Base-by-base conservation (phyloP, 2,888 invertebrate genomes). In the Neoaliturus tenellus region DNA sequence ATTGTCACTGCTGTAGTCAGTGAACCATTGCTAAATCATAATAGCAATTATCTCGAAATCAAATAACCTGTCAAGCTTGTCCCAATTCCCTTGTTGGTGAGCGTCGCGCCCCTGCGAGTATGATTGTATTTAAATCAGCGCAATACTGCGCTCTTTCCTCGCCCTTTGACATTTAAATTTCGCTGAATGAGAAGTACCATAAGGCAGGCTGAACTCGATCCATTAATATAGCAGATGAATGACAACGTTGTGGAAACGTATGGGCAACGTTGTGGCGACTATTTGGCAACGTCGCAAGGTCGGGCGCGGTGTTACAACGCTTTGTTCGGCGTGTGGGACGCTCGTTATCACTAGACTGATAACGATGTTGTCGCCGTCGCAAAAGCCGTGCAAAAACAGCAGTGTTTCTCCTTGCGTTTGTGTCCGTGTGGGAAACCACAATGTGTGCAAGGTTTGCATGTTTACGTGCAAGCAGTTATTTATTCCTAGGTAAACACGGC, bases 131-230 rank as follows among this genome's bases (percentile, higher is more conserved):
- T 78, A 78, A 78, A 78, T 78, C 5, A 78, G 78, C 35, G 78
- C 78, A 78, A 78, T 78, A 51, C 55, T 33, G 51, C 55, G 20
- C 28, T 28, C 33, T 20, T 48, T 17, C 20, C 23, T 23, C 55
- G 78, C 20, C 31, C 78, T 78, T 78, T 78, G 78, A 78, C 78
- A 78, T 78, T 78, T 78, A 78, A 78, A 78, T 78, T 51, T 55
- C 55, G 4, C 35, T 3, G 73, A 75, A 44, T 75, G 73, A 75
- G 73, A 23, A 44, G 55, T 78, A 55, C 44, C n/a, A n/a, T n/a
- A 78, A 78, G 78, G 78, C 33, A 1, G 78, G 75, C 28, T 12
- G 78, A 55, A 20, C 78, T 35, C 33, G 78, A 10, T 51, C n/a
- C 48, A 75, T 75, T 75, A n/a, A 75, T 75, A 51, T 31, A 48